A percentile compares a stretch with the other conserved stretches of the same genome.
phyloP scores from a whole-genome alignment of 2,113 vertebrate genomes.

The Hyperopisus bebe region DNA sequence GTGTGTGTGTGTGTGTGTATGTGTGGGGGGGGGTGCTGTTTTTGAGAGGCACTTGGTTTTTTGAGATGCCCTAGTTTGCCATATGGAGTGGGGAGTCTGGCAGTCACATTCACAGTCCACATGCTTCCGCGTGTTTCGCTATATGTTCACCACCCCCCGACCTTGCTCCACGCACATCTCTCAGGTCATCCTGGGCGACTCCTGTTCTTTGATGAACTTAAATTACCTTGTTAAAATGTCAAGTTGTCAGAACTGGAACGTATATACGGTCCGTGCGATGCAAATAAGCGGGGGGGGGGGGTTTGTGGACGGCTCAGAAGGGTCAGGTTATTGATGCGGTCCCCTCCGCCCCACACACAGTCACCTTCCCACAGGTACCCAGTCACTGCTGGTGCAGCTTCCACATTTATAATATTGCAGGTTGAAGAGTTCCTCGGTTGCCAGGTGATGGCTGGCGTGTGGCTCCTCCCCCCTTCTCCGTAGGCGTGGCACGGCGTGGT shows the following conservation, averaged over 20 bases:
- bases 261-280: constrained; percentile 26
- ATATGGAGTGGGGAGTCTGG: neutral
- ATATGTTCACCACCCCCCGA: constrained; percentile 11
- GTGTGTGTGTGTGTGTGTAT: neutral
- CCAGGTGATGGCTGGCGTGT: neutral
- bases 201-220: constrained; percentile 30
- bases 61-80: constrained; percentile 1
- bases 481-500: constrained; percentile 30
- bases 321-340: neutral
- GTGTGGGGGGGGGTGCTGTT: neutral
- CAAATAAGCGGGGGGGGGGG: constrained; percentile 22
- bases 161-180: neutral
- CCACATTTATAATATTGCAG: neutral
- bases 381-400: neutral
- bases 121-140: neutral
- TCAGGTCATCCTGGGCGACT: constrained; percentile 11
- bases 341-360: neutral
- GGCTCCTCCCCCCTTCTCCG: constrained; percentile 10
- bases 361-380: neutral
- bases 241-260: constrained; percentile 35
- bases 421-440: neutral
- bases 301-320: neutral
- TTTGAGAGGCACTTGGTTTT: neutral
- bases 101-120: neutral
- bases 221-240: constrained; percentile 45